Evolutionary conservation across 2,797 vertebrate species (phyloP), one percentile per base, ranked within the genome.

Genomic region (Tenualosa thibaudeaui): DNA sequence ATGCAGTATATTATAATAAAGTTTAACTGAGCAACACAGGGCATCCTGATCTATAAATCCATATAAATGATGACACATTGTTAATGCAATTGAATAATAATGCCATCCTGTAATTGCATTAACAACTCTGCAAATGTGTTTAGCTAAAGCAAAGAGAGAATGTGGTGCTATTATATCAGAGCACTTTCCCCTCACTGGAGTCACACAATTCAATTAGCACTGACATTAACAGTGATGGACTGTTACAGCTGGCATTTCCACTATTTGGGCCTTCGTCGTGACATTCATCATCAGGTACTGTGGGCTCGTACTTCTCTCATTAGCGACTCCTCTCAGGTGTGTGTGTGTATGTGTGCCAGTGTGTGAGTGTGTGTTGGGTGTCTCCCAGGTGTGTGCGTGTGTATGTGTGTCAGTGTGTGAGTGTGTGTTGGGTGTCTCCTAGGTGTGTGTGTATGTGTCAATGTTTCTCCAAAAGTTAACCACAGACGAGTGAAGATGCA

Each of bases 241-340:
- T 40, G 31, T 15, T 6, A 71, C 8, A 75, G 68, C 68, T 75
- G 62, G 31, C 68, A 43, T 75, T 75, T 75, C 68, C 15, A 40
- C 68, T 68, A 3, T 31, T 75, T 37, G 31, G 12, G 68, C 37
- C 37, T 43, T 2, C 4, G 12, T 40, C 2, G 1, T 40, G 13
- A 71, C 65, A 40, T 40, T 71, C 86, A 62, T 94, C 93, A 93
- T 75, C 31, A 75, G 31, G 68, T 43, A 19, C 31, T 90, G 85
- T 90, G 88, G 90, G 89, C 88, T 1, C n/a, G 71, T 13, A 87
- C 49, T 90, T 89, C 84, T 75, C 89, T 88, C 88, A 83, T 86
- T 89, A 92, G 89, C 89, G 40, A 60, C 62, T 86, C 85, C 83
- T 92, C 91, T 91, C 91, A 90, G 90, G 91, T 93, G 92, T 84